Percentiles rank a stretch among this genome's conserved stretches.
Evolutionary conservation across 2,797 vertebrate species (phyloP).

Genomic region (Choloepus didactylus): DNA sequence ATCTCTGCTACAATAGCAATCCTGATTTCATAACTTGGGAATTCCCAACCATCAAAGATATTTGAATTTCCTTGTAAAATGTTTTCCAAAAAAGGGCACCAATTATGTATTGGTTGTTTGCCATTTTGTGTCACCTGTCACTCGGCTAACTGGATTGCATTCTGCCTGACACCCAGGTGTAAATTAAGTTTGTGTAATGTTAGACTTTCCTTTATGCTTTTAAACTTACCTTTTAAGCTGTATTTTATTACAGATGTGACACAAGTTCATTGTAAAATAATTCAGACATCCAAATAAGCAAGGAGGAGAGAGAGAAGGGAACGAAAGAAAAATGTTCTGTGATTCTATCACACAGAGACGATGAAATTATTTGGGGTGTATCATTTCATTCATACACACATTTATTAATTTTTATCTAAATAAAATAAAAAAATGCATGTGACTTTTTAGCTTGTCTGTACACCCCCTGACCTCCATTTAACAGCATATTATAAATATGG

Average conservation of each 20-base stretch:
- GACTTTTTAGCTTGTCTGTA: neutral
- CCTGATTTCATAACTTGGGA: neutral
- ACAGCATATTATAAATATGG: neutral
- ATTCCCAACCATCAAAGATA: neutral
- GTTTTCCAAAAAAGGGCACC: neutral
- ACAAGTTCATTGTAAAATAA: conserved; percentile 9
- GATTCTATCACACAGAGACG: neutral
- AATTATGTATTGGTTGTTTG: neutral
- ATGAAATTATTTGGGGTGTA: neutral
- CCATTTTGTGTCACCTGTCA: neutral
- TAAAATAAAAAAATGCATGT: neutral
- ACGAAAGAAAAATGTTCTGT: neutral
- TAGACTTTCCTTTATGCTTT: neutral
- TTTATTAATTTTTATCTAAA: conserved; percentile 2
- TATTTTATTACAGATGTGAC: neutral
- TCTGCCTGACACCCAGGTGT: neutral
- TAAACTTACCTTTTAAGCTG: neutral
- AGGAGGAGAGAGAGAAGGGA: neutral
- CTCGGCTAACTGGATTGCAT: neutral
- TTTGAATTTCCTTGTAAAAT: neutral
- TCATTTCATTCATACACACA: neutral
- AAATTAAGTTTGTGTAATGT: neutral
- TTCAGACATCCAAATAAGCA: neutral
- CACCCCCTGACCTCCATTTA: neutral
- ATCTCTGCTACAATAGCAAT: neutral